Conservation (phyloP, 2,888 invertebrate species). For the Agriotes lineatus region DNA sequence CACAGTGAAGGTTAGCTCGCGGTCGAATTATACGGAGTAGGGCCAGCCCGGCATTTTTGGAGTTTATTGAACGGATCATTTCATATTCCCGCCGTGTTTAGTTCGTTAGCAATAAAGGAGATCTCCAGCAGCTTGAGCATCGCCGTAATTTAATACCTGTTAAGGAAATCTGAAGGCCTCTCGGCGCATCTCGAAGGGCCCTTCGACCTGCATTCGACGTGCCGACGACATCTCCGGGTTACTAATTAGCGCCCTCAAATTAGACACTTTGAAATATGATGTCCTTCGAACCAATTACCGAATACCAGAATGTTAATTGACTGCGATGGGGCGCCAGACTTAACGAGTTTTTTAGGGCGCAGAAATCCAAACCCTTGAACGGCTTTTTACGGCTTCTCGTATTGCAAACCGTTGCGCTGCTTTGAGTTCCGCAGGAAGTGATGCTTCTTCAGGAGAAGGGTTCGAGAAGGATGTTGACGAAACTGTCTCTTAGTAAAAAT, state of each 20-base stretch:
- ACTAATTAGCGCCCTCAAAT: slow-evolving; percentile 59
- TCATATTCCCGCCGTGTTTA: slow-evolving; percentile 21
- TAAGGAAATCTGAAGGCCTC: slow-evolving; percentile 40
- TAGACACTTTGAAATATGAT: slow-evolving; percentile 62
- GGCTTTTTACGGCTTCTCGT: too few relatives aligned
- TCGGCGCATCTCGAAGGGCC: slow-evolving; percentile 35
- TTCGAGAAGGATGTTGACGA: too few relatives aligned
- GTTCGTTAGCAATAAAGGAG: slow-evolving; percentile 29
- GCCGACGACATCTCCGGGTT: slow-evolving; percentile 52
- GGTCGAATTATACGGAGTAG: too few relatives aligned
- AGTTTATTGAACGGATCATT: slow-evolving; percentile 14
- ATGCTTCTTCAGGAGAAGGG: too few relatives aligned
- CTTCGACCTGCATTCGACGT: slow-evolving; percentile 39
- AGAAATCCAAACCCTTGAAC: neutral
- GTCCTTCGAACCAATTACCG: slow-evolving; percentile 60
- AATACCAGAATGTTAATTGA: slow-evolving; percentile 60
- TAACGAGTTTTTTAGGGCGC: slow-evolving; percentile 10
- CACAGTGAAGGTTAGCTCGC: too few relatives aligned
- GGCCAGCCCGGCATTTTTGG: slow-evolving; percentile 5
- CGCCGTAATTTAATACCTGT: slow-evolving; percentile 45
- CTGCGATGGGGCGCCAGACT: slow-evolving; percentile 49
- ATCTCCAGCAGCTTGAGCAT: slow-evolving; percentile 35
- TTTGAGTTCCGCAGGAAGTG: too few relatives aligned
- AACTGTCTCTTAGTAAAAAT: too few relatives aligned
- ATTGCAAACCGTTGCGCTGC: too few relatives aligned